These are phyloP conservation scores for Anguilla megastoma DNA, from an alignment of 2,797 vertebrate species.

Conservation along the genomic window DNA sequence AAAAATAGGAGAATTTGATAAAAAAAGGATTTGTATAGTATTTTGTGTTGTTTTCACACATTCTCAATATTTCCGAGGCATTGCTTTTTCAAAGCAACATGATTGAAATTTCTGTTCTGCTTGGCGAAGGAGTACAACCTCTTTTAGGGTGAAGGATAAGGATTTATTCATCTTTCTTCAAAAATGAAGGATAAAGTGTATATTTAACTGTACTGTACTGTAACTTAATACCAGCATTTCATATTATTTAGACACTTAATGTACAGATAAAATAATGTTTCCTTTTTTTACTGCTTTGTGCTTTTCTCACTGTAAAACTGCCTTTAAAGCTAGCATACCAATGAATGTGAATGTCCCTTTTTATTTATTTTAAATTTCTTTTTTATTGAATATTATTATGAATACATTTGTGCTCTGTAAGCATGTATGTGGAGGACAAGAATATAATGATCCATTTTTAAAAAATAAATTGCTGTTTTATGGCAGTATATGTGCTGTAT, in stretches of 20 bases:
- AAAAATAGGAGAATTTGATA: not conserved
- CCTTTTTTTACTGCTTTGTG: not conserved
- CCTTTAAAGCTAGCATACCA: slow-evolving; percentile 73
- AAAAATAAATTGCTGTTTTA: slow-evolving; percentile 6
- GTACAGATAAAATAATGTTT: slow-evolving; percentile 54
- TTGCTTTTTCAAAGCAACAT: slow-evolving; percentile 36
- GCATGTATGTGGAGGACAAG: not conserved
- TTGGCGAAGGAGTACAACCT: slow-evolving; percentile 2
- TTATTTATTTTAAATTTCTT: slow-evolving; percentile 65
- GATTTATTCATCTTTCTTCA: not conserved
- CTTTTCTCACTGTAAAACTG: slow-evolving; percentile 40
- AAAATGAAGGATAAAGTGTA: slow-evolving; percentile 5
- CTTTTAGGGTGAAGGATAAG: not conserved
- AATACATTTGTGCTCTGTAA: slow-evolving; percentile 50
- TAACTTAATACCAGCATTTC: slow-evolving; percentile 64
- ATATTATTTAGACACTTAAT: slow-evolving; percentile 58
- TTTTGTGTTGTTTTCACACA: slow-evolving; percentile 44
- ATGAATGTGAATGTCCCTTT: slow-evolving; percentile 69
- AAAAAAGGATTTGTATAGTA: slow-evolving; percentile 16
- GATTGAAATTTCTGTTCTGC: not conserved
- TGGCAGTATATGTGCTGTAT: not conserved
- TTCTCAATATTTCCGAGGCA: slow-evolving; percentile 26
- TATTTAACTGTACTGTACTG: slow-evolving; percentile 43
- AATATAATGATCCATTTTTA: not conserved
- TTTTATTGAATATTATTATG: slow-evolving; percentile 67